These are phyloP conservation scores for Melikaiella ostensackeni DNA, from an alignment of 2,888 invertebrate genomes.

Conservation along the genomic window DNA sequence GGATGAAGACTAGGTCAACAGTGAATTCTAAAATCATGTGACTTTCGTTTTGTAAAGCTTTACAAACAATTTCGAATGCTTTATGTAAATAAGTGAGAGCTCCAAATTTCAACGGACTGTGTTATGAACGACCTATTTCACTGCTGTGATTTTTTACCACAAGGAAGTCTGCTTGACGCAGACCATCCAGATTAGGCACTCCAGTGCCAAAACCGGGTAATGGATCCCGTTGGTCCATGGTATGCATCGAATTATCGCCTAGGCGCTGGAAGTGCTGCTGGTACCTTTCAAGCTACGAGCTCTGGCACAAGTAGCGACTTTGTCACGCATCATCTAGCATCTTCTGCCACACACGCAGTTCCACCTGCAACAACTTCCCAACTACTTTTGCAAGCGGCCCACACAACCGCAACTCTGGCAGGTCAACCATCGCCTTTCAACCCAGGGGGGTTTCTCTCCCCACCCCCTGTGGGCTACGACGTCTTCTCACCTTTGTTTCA, in stretches of 20 bases:
- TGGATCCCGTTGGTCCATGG: conserved; percentile 96
- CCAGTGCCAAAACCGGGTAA: conserved; percentile 72
- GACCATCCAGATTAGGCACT: conserved; percentile 37
- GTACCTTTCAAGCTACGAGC: conserved; percentile 82
- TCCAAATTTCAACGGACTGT: not conserved
- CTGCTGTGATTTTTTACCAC: not conserved
- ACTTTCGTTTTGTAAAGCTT: not conserved
- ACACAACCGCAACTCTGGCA: conserved; percentile 81
- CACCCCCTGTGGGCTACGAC: conserved; percentile 88
- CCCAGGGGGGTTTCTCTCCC: conserved; percentile 86
- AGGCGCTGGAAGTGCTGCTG: conserved; percentile 84
- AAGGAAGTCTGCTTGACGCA: conserved; percentile 14
- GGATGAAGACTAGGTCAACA: not conserved
- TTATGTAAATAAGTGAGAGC: not conserved
- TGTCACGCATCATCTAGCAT: conserved; percentile 75
- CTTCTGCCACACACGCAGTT: conserved; percentile 78
- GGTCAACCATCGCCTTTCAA: conserved; percentile 84
- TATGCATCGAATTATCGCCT: conserved; percentile 91
- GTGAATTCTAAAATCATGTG: not conserved
- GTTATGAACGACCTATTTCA: conserved; percentile 21
- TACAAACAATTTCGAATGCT: not conserved
- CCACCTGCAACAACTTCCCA: conserved; percentile 83
- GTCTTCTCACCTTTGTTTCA: conserved; percentile 91
- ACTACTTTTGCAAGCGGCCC: conserved; percentile 83
- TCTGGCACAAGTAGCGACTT: conserved; percentile 84